Base-by-base conservation (phyloP, 2,797 vertebrate species). In the Sebastes dallii region DNA sequence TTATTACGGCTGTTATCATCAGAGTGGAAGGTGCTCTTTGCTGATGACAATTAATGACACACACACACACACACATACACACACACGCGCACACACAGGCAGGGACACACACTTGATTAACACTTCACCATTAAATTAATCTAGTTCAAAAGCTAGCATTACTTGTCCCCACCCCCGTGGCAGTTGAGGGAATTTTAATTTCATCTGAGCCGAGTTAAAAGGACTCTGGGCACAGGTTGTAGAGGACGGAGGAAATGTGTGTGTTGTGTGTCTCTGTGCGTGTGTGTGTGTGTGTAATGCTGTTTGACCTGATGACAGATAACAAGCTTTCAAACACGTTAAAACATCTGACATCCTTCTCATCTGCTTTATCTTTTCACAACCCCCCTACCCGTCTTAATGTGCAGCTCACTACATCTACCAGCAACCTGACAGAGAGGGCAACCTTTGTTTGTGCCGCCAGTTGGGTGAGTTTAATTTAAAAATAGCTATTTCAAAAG, bases 221-320 rank as follows among this genome's bases (percentile, higher is more conserved):
- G 93, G 92, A 88, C 68, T 84, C 86, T 87, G 89, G 80, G 81
- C 81, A 59, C 78, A 87, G 86, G 91, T 86, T 81, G 83, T 77
- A 65, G 80, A 80, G 72, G 83, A 77, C 54, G 83, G 83, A 64
- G 78, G 75, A 78, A 89, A 66, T 79, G 75, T 70, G 58, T 50
- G 66, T 75, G 77, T 76, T 77, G 66, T 69, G 71, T 55, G 69
- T 30, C 36, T 30, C 39, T 68, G 54, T 71, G 52, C 66, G 62
- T 29, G 29, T 29, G 29, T 29, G 5, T 29, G 66, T 66, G 81
- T 77, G 83, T 66, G 58, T 76, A 81, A 86, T 74, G 76, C 80
- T 12, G 77, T 93, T 87, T 94, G 92, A 91, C 92, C 93, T 85
- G 94, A 94, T 94, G 91, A 92, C 90, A 93, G 93, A 95, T 94